Conservation (phyloP, 1,140 invertebrate species). For the Drosophila micromelanica region DNA sequence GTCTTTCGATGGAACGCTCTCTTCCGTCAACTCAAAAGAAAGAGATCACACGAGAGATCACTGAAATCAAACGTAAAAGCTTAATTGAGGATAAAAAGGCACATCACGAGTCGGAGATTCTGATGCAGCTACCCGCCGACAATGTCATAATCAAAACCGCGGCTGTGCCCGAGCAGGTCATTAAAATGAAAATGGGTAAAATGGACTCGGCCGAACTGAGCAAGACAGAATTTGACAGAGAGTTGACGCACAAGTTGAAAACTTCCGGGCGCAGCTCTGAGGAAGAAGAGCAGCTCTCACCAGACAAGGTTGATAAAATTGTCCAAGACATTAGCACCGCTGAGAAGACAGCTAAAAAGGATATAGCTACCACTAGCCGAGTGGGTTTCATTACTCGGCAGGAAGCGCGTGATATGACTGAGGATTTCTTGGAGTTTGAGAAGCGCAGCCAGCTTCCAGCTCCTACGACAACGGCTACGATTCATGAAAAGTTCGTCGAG, state of each 20-base stretch:
- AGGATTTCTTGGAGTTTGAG: constrained; percentile 75
- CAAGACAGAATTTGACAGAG: constrained; percentile 83
- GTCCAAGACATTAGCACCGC: constrained; percentile 71
- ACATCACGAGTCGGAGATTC: constrained; percentile 86
- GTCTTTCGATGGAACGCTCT: constrained; percentile 87
- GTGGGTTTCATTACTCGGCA: constrained; percentile 67
- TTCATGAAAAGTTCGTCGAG: constrained; percentile 76
- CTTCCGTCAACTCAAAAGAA: constrained; percentile 88
- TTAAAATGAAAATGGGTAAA: constrained; percentile 84
- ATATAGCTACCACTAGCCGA: constrained; percentile 48
- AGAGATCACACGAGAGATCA: constrained; percentile 89
- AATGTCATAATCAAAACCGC: constrained; percentile 83
- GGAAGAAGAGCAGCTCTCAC: constrained; percentile 64
- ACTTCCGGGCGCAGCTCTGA: constrained; percentile 77
- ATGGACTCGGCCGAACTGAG: constrained; percentile 75
- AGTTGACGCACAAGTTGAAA: constrained; percentile 80
- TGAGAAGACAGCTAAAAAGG: constrained; percentile 67
- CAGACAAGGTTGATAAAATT: constrained; percentile 70
- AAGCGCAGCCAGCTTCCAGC: constrained; percentile 74
- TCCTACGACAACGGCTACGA: constrained; percentile 42
- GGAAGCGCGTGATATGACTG: constrained; percentile 73
- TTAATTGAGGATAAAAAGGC: constrained; percentile 86
- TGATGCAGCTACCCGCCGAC: constrained; percentile 83
- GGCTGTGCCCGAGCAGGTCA: constrained; percentile 78
- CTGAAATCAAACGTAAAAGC: constrained; percentile 89